Percentiles rank a stretch among this genome's conserved stretches.
Evolutionary conservation across 2,797 vertebrate genomes (phyloP).

Genomic region (Lutjanus campechanus): DNA sequence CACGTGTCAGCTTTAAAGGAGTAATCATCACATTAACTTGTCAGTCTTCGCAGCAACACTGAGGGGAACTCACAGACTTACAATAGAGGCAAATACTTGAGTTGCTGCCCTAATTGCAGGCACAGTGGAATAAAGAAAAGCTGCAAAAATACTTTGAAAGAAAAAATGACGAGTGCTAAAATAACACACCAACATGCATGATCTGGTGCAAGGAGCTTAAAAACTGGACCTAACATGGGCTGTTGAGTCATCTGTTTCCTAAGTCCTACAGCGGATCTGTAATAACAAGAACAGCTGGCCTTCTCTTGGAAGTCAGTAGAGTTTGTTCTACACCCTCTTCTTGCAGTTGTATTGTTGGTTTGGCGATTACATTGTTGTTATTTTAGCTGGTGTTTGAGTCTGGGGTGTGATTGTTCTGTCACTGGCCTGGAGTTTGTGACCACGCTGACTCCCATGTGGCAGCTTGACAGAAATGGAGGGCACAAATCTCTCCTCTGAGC

Average conservation of each 20-base stretch:
- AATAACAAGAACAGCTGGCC: conserved; percentile 1
- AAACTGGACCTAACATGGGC: background rate
- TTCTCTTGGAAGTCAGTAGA: background rate
- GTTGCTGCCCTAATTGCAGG: background rate
- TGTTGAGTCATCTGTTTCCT: conserved; percentile 12
- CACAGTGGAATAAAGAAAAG: no score
- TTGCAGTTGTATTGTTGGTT: conserved; percentile 16
- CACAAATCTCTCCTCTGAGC: conserved; percentile 50
- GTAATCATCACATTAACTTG: background rate
- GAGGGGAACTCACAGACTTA: background rate
- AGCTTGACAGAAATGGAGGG: conserved; percentile 45
- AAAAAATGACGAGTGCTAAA: background rate
- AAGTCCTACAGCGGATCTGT: background rate
- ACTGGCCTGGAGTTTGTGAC: conserved; percentile 17
- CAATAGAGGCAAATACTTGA: background rate
- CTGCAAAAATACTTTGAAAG: background rate
- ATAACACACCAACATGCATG: background rate
- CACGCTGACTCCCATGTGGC: conserved; percentile 32
- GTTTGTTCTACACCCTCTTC: background rate
- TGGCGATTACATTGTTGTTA: conserved; percentile 3
- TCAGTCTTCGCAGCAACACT: background rate
- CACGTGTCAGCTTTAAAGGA: background rate
- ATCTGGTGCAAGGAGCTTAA: background rate
- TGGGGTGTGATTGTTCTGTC: background rate
- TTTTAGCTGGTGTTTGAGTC: conserved; percentile 1